These are phyloP conservation scores for Xestoiulus laeticollis DNA, from an alignment of 2,888 invertebrate genomes.

Conservation along the genomic window DNA sequence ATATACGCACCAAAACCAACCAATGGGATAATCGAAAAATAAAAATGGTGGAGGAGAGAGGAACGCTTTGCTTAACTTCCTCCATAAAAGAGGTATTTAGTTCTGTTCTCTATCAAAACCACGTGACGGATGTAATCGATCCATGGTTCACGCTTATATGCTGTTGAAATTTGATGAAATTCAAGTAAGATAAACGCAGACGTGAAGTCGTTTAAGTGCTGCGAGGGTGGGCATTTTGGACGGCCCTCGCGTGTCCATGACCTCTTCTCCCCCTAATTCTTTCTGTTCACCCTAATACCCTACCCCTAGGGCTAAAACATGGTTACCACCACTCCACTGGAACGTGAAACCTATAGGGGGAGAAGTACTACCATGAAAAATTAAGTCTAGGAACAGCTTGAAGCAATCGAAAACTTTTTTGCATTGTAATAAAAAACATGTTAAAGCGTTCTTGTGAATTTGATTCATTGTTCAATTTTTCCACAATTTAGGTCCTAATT, in stretches of 20 bases:
- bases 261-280: constrained; percentile 40
- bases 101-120: not conserved
- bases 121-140: not conserved
- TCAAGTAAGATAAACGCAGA: not conserved
- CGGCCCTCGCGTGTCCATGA: constrained; percentile 35
- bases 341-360: not conserved
- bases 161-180: not conserved
- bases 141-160: not conserved
- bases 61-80: not conserved
- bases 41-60: not conserved
- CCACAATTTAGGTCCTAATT: not conserved
- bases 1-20: no score
- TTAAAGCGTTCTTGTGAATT: not conserved
- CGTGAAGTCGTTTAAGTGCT: not conserved
- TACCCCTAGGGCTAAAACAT: not conserved
- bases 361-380: not conserved
- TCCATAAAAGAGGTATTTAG: not conserved
- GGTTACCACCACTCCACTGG: not conserved
- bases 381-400: not conserved
- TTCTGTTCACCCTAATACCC: constrained; percentile 28
- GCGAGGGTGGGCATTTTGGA: constrained; percentile 40
- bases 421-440: not conserved
- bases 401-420: not conserved
- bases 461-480: not conserved
- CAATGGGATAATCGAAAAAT: not conserved